Conservation (phyloP, 2,888 invertebrate genomes). For the Pollenia griseotomentosa region DNA sequence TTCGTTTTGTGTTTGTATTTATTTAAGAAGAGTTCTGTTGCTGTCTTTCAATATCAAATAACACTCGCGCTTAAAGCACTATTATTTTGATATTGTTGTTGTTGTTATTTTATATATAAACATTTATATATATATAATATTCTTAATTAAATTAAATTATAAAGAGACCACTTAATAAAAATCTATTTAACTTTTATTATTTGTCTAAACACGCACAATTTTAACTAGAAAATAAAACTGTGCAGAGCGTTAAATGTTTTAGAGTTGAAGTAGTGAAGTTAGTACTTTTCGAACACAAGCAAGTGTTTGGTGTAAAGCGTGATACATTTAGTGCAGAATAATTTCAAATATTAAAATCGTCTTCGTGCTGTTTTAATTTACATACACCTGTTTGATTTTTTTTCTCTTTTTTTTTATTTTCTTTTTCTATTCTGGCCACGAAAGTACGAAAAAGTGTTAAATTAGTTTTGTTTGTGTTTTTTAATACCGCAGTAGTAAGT, state of each 20-base stretch:
- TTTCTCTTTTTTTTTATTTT: neutral
- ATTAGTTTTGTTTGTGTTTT: neutral
- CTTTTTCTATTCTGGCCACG: slow-evolving; percentile 27
- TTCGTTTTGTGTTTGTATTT: slow-evolving; percentile 2
- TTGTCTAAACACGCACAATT: slow-evolving; percentile 34
- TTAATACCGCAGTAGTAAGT: neutral
- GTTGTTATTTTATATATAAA: neutral
- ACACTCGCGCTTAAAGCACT: slow-evolving; percentile 46
- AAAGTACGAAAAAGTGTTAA: slow-evolving; percentile 52
- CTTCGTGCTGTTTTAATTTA: slow-evolving; percentile 68
- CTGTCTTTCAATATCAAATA: slow-evolving; percentile 3
- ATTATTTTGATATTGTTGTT: slow-evolving; percentile 2
- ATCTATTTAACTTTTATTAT: neutral
- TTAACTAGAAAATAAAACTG: slow-evolving; percentile 7
- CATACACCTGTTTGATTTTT: slow-evolving; percentile 65
- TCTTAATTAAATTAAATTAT: slow-evolving; percentile 4
- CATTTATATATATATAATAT: neutral
- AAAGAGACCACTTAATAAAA: slow-evolving; percentile 26
- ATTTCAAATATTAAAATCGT: slow-evolving; percentile 22
- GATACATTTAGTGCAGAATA: slow-evolving; percentile 1
- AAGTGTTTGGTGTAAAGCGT: neutral
- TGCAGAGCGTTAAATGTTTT: neutral
- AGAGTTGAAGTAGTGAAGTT: slow-evolving; percentile 4
- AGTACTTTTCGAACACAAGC: neutral
- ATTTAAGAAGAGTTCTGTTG: neutral